Evolutionary conservation across 2,888 invertebrate genomes (phyloP).

Genomic region (Tortrix viridana): DNA sequence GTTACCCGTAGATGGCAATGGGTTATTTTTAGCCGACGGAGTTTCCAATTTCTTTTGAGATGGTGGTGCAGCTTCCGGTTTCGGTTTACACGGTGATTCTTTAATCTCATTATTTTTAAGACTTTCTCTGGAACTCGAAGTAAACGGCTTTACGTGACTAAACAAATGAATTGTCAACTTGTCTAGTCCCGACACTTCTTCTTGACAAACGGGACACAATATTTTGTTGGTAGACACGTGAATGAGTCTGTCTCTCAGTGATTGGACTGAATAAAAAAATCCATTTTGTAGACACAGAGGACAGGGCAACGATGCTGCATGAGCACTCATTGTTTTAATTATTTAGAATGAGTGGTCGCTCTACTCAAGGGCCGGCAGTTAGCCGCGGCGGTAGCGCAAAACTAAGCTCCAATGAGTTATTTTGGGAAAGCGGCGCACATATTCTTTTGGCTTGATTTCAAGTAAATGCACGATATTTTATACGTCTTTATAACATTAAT

Average conservation of each 20-base stretch:
- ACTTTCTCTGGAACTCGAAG: constrained; percentile 45
- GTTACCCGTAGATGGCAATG: constrained; percentile 51
- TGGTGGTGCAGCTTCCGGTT: constrained; percentile 46
- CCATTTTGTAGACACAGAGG: constrained; percentile 90
- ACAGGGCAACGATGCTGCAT: constrained; percentile 86
- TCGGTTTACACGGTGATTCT: constrained; percentile 46
- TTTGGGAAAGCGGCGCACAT: constrained; percentile 68
- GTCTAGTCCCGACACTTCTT: constrained; percentile 89
- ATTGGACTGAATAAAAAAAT: constrained; percentile 88
- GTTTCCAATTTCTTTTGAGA: constrained; percentile 64
- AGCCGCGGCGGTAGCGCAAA: constrained; percentile 59
- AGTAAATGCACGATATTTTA: constrained; percentile 52
- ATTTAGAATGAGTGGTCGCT: neutral
- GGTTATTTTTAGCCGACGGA: constrained; percentile 73
- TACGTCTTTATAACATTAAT: neutral
- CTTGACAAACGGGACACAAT: constrained; percentile 91
- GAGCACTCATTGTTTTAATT: constrained; percentile 67
- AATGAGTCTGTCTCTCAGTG: constrained; percentile 88
- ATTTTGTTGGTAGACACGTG: constrained; percentile 90
- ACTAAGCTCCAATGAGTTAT: constrained; percentile 70
- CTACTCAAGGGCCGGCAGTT: constrained; percentile 24
- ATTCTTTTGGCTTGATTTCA: constrained; percentile 76
- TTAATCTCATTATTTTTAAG: constrained; percentile 46
- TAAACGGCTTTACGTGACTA: constrained; percentile 85
- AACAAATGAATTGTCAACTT: constrained; percentile 93